Evolutionary conservation across 2,888 invertebrate species (phyloP), one percentile per base, ranked within the genome.

Genomic region (Vesta saturnalis): DNA sequence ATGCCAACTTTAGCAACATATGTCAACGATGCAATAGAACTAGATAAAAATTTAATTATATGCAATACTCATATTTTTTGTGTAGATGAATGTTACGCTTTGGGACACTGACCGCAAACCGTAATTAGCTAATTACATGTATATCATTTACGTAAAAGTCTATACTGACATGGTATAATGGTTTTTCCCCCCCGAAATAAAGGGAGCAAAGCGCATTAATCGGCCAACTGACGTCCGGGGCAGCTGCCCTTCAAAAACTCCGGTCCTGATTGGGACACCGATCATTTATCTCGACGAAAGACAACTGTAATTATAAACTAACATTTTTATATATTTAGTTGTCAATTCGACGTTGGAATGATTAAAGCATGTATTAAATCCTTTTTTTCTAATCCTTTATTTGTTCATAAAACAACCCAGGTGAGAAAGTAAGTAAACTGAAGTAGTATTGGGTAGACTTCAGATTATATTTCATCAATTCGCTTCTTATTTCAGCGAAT

Each of bases 271-370:
- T 70, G 70, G 72, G 70, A 64, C 70, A 67, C 70, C 71, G 73
- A 72, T 77, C 77, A 75, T 78, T 78, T 77, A 77, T 79, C 77
- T 76, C 52, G 65, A 65, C 39, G 39, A 67, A 68, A 72, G 77
- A 76, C 77, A 76, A 74, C 73, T 72, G 73, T 77, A 78, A 78
- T 78, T 78, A 78, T 76, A 75, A n/a, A 77, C 74, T 72, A 73
- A 71, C 74, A 63, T 72, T 70, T 74, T 67, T 71, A 49, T n/a
- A 21, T 19, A 49, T 15, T 49, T 15, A 16, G 14, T 46, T 46
- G 23, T 55, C 22, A 55, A 56, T 12, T 18, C 19, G 3, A 8
- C 19, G 8, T 15, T 6, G 10, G 30, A 30, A 30, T 23, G 8
- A n/a, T 56, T 15, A 49, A 49, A 49, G 8, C 47, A 15, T 49